These are phyloP conservation scores for Malurus leucopterus DNA, from an alignment of 2,797 vertebrate species.

Conservation along the genomic window DNA sequence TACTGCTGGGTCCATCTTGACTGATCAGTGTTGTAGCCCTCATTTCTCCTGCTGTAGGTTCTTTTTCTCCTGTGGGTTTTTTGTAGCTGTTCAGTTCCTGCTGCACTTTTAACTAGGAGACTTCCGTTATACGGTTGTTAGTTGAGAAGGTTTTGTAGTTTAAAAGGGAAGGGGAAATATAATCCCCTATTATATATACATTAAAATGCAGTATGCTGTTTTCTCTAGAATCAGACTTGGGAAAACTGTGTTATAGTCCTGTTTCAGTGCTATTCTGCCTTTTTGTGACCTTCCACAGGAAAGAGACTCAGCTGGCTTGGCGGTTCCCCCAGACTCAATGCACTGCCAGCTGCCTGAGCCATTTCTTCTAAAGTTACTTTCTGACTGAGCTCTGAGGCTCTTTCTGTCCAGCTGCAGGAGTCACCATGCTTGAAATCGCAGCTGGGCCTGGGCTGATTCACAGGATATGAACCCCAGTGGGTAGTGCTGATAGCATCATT, in stretches of 20 bases:
- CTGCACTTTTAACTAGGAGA: background rate
- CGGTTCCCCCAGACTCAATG: rapidly evolving
- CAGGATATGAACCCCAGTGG: background rate
- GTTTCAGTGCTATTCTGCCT: background rate
- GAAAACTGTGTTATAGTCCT: background rate
- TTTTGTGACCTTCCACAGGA: background rate
- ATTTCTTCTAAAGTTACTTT: background rate
- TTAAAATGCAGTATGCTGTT: background rate
- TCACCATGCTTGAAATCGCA: rapidly evolving
- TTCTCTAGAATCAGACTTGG: background rate
- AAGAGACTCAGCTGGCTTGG: background rate
- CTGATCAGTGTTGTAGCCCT: background rate
- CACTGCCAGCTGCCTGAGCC: background rate
- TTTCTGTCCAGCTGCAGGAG: background rate
- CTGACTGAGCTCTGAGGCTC: background rate
- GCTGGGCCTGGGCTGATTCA: background rate
- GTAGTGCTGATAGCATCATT: background rate
- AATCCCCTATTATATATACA: background rate
- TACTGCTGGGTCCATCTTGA: background rate
- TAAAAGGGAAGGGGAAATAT: background rate
- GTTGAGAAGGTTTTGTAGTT: background rate
- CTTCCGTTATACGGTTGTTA: background rate
- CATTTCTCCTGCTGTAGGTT: background rate
- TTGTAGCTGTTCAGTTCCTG: background rate
- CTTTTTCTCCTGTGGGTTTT: background rate